Base-by-base conservation (phyloP, 2,888 invertebrate species). In the Pollenia angustigena region DNA sequence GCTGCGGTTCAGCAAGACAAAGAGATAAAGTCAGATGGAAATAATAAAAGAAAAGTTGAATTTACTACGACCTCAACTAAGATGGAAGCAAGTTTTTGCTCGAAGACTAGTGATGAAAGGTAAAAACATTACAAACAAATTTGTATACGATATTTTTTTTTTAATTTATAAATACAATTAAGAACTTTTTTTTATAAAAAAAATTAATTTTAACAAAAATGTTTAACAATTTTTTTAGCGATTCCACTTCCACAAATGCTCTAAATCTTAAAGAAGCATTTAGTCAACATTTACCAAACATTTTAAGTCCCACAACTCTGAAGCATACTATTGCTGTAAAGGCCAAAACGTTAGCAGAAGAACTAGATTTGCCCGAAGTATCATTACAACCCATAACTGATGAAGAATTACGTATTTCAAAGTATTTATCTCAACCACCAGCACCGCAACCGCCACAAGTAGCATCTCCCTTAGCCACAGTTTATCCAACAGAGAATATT, bases 241-340 rank as follows among this genome's bases (percentile, higher is more conserved):
- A 52, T 80, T 52, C 23, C 10, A 14, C 9, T 46, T 52, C 23
- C 16, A 76, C 88, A 14, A 88, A 90, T 8, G 78, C 89, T 74
- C 62, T 86, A 2, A 90, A 90, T 69, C 87, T 91, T 16, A 89
- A 90, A 75, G 83, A 81, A 18, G 89, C 91, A 4, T 90, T 90
- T 46, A 81, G 88, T 40, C 89, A 90, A 56, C 92, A 94, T 88
- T 90, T 94, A 60, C 94, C 95, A 0, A 95, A 95, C 89, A 92
- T 94, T 66, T 93, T 94, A 90, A 96, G 95, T 92, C 95, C 95
- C 4, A 95, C 95, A 87, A 94, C 95, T 0, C 95, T 97, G 71
- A 95, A 95, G 89, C 95, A 95, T 88, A 96, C 97, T 88, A 96
- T 97, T 56, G 96, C 95, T 91, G 94, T 95, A 88, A 97, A 97